Conservation (phyloP, 2,888 invertebrate genomes). For the Pyrocoelia pectoralis region DNA sequence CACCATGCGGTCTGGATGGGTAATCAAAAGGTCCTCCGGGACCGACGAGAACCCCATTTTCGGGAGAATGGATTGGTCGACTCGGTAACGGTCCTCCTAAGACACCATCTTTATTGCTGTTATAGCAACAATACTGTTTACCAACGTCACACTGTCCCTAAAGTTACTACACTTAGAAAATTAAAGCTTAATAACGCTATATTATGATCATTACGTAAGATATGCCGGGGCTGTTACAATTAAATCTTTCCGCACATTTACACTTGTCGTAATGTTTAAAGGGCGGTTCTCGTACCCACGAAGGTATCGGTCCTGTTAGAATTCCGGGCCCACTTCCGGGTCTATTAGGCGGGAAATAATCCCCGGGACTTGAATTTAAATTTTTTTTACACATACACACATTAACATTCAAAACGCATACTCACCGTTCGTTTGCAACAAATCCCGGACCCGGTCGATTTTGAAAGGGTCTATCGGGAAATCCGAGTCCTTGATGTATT, state of each 20-base stretch:
- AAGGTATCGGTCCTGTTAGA: slow-evolving; percentile 58
- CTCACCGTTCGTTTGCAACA: slow-evolving; percentile 37
- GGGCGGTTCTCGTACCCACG: slow-evolving; percentile 56
- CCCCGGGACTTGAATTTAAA: slow-evolving; percentile 1
- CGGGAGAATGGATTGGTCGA: slow-evolving; percentile 53
- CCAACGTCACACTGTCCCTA: slow-evolving; percentile 71
- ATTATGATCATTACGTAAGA: no score
- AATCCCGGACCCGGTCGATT: slow-evolving; percentile 31
- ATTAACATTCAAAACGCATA: not conserved
- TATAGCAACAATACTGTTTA: slow-evolving; percentile 72
- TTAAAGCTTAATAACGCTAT: no score
- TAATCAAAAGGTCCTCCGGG: slow-evolving; percentile 56
- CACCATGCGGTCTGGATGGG: slow-evolving; percentile 32
- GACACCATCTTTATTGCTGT: slow-evolving; percentile 46
- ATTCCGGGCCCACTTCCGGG: slow-evolving; percentile 42
- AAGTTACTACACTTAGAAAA: slow-evolving; percentile 34
- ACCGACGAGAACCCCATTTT: slow-evolving; percentile 61
- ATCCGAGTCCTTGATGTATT: slow-evolving; percentile 34
- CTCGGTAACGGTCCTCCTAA: slow-evolving; percentile 52
- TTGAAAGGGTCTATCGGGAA: slow-evolving; percentile 29
- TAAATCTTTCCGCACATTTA: slow-evolving; percentile 65
- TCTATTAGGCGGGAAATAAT: slow-evolving; percentile 18
- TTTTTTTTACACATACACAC: not conserved
- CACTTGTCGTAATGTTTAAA: slow-evolving; percentile 58
- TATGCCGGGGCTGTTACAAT: slow-evolving; percentile 64